Evolutionary conservation across 1,140 invertebrate species (phyloP), one percentile per base, ranked within the genome.

Genomic region (Lepidurus packardi): DNA sequence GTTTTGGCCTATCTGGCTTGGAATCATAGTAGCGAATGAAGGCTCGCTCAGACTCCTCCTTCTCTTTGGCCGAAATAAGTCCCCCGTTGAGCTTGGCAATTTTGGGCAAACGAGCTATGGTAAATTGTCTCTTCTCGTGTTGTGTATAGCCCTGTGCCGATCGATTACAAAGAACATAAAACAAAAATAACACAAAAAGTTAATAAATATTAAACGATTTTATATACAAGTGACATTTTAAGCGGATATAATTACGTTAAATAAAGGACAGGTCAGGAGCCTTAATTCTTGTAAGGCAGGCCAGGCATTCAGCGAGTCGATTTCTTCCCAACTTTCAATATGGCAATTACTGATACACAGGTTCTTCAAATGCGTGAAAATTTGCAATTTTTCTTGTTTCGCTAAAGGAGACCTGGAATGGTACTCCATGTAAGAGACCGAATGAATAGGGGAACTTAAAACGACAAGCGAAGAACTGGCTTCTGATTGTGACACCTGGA

Each of bases 21-120:
- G 83, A 94, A 92, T 42, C 86, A 82, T 65, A 65, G 21, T 65
- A 65, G 75, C 95, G 88, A 80, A 98, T 94, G 85, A 97, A 97
- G 81, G 94, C 94, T 78, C 95, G 87, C 84, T 98, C 95, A n/a
- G 95, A 92, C 83, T 95, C 93, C 85, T 96, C 93, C 78, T 95
- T 88, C 84, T 97, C 94, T 81, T 94, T 91, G 0, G 88, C 88
- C 43, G 90, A 90, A 81, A 97, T 94, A 43, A 89, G 89, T 24
- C 95, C 95, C 75, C 93, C 93, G 86, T 97, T 98, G 11, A 98
- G 86, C 74, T 91, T 92, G 80, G 89, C 88, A 25, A 97, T 90
- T 83, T 92, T 93, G 65, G 94, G 94, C 78, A 97, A 85, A 77
- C 95, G 87, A 2, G 95, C 95, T 78, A 98, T 93, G 44, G 96